Evolutionary conservation across 2,113 vertebrate genomes (phyloP).

Genomic region (Sander lucioperca): DNA sequence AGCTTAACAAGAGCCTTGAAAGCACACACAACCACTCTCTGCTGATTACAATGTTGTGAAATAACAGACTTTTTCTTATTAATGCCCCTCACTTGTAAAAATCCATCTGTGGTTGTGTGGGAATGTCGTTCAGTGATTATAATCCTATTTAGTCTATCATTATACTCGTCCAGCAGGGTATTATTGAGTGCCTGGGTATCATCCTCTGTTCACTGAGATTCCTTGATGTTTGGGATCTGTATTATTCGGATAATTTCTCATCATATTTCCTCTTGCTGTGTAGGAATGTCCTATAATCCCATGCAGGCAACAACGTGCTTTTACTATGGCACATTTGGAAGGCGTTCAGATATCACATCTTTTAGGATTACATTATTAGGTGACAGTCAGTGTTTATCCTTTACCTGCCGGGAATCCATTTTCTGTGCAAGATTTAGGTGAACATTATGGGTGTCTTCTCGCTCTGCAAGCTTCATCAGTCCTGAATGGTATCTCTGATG

Average conservation of each 20-base stretch:
- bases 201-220: conserved; percentile 23
- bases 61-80: conserved; percentile 37
- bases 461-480: conserved; percentile 26
- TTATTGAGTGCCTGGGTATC: not conserved
- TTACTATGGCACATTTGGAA: conserved; percentile 4
- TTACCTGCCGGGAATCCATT: conserved; percentile 38
- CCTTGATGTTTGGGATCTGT: conserved; percentile 25
- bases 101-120: conserved; percentile 45
- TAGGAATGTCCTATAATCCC: conserved; percentile 17
- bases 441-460: conserved; percentile 31
- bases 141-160: conserved; percentile 51
- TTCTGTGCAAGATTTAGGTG: conserved; percentile 27
- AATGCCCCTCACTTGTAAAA: conserved; percentile 29
- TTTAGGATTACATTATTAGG: conserved; percentile 5
- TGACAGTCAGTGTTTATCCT: conserved; percentile 20
- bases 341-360: conserved; percentile 13
- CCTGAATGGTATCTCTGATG: conserved; percentile 39
- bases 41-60: conserved; percentile 32
- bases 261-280: conserved; percentile 6
- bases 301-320: not conserved
- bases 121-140: conserved; percentile 45
- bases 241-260: conserved; percentile 30
- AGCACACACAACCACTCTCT: conserved; percentile 22
- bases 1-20: conserved; percentile 52
- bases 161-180: conserved; percentile 35